A percentile compares a stretch with the other conserved stretches of the same genome.
Conservation (phyloP, 2,797 vertebrate species). For the Clarias fuscus region DNA sequence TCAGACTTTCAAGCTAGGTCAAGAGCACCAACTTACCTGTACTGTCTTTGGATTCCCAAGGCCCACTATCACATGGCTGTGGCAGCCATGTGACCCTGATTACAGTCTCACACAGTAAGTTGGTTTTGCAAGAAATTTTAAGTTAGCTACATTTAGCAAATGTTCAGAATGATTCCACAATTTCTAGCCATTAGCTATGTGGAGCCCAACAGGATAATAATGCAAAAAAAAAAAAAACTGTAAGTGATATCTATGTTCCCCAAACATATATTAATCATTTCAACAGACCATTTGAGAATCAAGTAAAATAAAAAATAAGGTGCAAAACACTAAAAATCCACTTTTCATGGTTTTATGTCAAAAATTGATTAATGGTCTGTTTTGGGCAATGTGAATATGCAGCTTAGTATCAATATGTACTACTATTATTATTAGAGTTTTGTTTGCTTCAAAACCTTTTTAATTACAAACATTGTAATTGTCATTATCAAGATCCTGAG, state of each 20-base stretch:
- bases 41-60: conserved; percentile 75
- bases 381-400: no score
- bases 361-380: no score
- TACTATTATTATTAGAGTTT: no score
- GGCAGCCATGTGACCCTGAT: conserved; percentile 70
- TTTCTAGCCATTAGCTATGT: background rate
- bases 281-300: background rate
- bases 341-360: no score
- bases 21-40: conserved; percentile 78
- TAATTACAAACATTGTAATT: no score
- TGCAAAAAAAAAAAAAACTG: background rate
- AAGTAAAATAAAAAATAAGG: background rate
- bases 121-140: background rate
- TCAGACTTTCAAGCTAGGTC: conserved; percentile 67
- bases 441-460: no score
- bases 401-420: no score
- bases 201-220: background rate
- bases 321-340: no score
- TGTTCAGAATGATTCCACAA: background rate
- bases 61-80: conserved; percentile 81
- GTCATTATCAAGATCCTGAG: no score
- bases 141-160: background rate
- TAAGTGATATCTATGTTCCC: background rate
- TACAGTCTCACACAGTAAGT: conserved; percentile 65
- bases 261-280: background rate